A percentile compares a stretch with the other conserved stretches of the same genome.
Evolutionary conservation across 2,797 vertebrate species (phyloP).

Genomic region (Phalloptychus januarius): DNA sequence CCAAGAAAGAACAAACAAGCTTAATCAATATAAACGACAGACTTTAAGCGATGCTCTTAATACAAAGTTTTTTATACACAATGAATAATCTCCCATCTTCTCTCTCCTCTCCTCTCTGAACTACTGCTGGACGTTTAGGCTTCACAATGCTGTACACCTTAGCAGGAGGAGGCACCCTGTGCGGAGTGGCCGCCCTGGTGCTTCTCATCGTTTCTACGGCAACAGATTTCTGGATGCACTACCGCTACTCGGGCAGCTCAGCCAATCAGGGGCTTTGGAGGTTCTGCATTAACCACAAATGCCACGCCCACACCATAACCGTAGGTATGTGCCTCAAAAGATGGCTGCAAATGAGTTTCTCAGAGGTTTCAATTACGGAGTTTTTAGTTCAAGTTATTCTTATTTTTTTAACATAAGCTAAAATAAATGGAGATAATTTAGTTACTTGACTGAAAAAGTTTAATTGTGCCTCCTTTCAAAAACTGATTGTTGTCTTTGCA

Average conservation of each 20-base stretch:
- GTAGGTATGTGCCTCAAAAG: conserved; percentile 77
- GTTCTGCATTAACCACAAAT: conserved; percentile 86
- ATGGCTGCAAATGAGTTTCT: background rate
- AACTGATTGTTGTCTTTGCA: background rate
- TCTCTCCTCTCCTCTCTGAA: conserved; percentile 8
- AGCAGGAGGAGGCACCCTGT: conserved; percentile 83
- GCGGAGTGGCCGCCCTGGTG: conserved; percentile 81
- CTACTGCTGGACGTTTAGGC: conserved; percentile 61
- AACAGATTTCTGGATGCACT: conserved; percentile 88
- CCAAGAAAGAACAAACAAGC: background rate
- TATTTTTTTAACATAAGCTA: background rate
- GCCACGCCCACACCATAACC: conserved; percentile 82
- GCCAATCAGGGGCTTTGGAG: conserved; percentile 88
- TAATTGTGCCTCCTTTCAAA: background rate
- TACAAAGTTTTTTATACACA: too few species aligned
- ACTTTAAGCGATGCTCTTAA: background rate
- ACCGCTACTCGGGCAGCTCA: conserved; percentile 80
- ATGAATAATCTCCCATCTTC: background rate
- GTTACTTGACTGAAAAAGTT: background rate
- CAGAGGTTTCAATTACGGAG: background rate
- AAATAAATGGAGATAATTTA: background rate
- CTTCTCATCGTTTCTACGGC: conserved; percentile 86
- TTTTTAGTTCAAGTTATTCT: background rate
- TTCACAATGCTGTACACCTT: conserved; percentile 81
- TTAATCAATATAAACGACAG: background rate